Base-by-base conservation (phyloP, 2,797 vertebrate genomes). In the Tinamus major region DNA sequence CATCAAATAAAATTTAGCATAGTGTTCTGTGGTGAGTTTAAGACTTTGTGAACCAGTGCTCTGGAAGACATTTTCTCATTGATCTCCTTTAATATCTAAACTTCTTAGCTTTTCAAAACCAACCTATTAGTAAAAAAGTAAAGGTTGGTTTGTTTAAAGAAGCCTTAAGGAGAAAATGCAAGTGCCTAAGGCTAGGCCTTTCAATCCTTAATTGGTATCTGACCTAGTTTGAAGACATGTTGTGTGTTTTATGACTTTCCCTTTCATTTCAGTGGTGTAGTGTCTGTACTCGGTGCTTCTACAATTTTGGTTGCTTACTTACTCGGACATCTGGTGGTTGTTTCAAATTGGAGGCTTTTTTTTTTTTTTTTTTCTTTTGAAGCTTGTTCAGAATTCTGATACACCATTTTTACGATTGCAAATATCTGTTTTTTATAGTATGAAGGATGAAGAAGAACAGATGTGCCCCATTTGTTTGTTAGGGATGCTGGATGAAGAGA, bases 401-500 rank as follows among this genome's bases (percentile, higher is more conserved):
- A 44, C 10, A 23, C 19, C 8, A 26, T 8, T 68, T 84, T 23
- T 53, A 70, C 35, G 79, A 41, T 87, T 37, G 61, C 15, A 76
- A 89, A 72, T 92, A 14, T 53, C 18, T 90, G 3, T 94, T 79
- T 87, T 84, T 85, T 90, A 3, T 71, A 99, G 98, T 96, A 98
- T 98, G 96, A 99, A 99, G 91, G 98, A 99, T 85, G 98, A 99
- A 96, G 98, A 99, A 96, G 98, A 99, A 69, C 98, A 99, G 96
- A 98, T 99, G 98, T 99, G 98, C 95, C 98, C 98, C 14, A 99
- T 99, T 92, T 99, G 98, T 95, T 96, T 99, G 93, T 79, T 99
- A 97, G 98, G 98, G 95, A 99, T 99, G 98, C 97, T 99, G 93
- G 98, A 99, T 65, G 98, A 99, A 93, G 98, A 99, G 84, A 99